A percentile compares a stretch with the other conserved stretches of the same genome.
Evolutionary conservation across 2,113 vertebrate genomes (phyloP).

Genomic region (Saguinus imperator): DNA sequence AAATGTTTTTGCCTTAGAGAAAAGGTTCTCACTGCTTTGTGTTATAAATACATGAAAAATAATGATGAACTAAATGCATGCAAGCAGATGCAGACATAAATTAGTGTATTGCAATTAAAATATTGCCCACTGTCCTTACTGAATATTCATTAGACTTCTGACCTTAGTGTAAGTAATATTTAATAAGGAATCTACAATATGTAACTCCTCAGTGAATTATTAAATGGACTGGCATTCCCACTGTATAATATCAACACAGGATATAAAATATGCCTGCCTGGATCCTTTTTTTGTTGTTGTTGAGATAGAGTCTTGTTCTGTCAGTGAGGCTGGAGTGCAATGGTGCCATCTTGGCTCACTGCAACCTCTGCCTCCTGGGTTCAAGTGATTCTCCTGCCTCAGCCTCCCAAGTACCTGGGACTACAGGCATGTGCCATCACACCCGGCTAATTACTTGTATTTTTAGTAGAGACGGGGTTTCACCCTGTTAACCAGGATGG

Average conservation of each 20-base stretch:
- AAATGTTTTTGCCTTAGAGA: not conserved
- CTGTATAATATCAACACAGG: slow-evolving; percentile 34
- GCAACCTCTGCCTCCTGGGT: too few relatives aligned
- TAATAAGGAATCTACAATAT: slow-evolving; percentile 52
- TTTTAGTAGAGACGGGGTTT: too few relatives aligned
- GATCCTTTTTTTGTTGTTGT: too few relatives aligned
- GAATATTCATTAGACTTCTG: slow-evolving; percentile 31
- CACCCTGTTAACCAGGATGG: too few relatives aligned
- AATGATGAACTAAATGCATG: not conserved
- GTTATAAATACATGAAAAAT: not conserved
- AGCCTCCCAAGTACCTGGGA: too few relatives aligned
- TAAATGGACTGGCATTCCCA: slow-evolving; percentile 47
- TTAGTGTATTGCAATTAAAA: not conserved
- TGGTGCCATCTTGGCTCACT: too few relatives aligned
- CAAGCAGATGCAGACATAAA: not conserved
- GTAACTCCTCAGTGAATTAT: slow-evolving; percentile 61
- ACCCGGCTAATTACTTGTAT: too few relatives aligned
- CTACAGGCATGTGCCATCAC: too few relatives aligned
- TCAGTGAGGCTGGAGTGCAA: too few relatives aligned
- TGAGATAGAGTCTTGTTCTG: too few relatives aligned
- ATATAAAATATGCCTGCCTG: not conserved
- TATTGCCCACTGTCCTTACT: not conserved
- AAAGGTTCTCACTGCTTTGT: not conserved
- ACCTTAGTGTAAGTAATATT: slow-evolving; percentile 47
- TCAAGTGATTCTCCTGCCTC: too few relatives aligned